These are phyloP conservation scores for Dallia pectoralis DNA, from an alignment of 2,797 vertebrate genomes.

Conservation along the genomic window DNA sequence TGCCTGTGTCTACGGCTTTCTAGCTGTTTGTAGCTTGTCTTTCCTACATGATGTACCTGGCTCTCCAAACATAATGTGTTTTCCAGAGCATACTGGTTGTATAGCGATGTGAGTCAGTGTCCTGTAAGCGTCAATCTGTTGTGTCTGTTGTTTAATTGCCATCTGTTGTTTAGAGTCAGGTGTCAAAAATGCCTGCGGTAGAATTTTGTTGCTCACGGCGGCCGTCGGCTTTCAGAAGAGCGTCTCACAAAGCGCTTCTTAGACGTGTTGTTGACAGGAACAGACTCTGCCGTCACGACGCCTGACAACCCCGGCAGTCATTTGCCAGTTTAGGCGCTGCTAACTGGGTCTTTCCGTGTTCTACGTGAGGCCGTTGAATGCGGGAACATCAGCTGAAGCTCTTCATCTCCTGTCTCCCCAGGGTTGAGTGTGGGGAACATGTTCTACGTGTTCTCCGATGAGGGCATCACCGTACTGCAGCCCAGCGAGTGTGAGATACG, in stretches of 20 bases:
- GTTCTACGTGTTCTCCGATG: constrained; percentile 95
- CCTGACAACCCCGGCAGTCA: constrained; percentile 16
- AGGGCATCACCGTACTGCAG: constrained; percentile 88
- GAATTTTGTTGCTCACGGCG: neutral
- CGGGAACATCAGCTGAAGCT: neutral
- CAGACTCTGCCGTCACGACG: constrained; percentile 37
- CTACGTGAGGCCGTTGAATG: neutral
- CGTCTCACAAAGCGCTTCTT: constrained; percentile 7
- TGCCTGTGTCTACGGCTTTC: neutral
- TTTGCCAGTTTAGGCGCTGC: neutral
- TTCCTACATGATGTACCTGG: constrained; percentile 10
- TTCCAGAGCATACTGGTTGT: neutral
- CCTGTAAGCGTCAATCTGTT: constrained; percentile 15
- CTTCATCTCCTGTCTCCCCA: constrained; percentile 43
- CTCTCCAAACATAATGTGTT: constrained; percentile 2
- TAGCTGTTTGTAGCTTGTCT: neutral
- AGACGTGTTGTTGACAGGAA: constrained; percentile 41
- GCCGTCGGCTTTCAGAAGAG: neutral
- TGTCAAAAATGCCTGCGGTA: constrained; percentile 12
- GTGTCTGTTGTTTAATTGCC: constrained; percentile 23
- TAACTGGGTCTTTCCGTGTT: constrained; percentile 15
- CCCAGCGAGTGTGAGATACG: constrained; percentile 91
- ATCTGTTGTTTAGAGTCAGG: constrained; percentile 24
- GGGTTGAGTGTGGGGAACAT: constrained; percentile 94
- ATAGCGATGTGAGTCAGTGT: constrained; percentile 1